These are phyloP conservation scores for Hylyphantes graminicola DNA, from an alignment of 1,140 invertebrate species.

Conservation along the genomic window DNA sequence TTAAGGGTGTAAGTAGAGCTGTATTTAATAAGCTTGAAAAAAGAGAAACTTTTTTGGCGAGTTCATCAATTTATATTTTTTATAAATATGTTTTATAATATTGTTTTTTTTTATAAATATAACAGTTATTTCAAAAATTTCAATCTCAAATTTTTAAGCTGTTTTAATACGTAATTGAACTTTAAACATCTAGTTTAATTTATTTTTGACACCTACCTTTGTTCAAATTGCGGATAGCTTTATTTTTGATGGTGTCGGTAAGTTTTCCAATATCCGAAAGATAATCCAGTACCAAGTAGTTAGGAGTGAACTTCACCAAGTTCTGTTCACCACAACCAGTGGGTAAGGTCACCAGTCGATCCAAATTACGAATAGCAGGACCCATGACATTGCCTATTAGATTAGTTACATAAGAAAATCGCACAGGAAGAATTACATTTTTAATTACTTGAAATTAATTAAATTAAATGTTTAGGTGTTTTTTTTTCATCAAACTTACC, in stretches of 20 bases:
- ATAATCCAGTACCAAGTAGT: constrained; percentile 78
- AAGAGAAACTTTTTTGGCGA: too few relatives aligned
- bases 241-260: constrained; percentile 69
- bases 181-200: too few relatives aligned
- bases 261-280: constrained; percentile 70
- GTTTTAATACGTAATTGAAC: too few relatives aligned
- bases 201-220: constrained; percentile 70
- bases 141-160: too few relatives aligned
- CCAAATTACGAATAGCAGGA: constrained; percentile 63
- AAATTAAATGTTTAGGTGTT: too few relatives aligned
- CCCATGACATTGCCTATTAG: constrained; percentile 72
- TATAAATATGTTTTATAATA: too few relatives aligned
- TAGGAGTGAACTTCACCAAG: constrained; percentile 82
- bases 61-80: too few relatives aligned
- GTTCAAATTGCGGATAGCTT: constrained; percentile 76
- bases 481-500: constrained; percentile 68
- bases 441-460: too few relatives aligned
- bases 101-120: too few relatives aligned
- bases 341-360: constrained; percentile 68
- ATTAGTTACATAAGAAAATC: neutral
- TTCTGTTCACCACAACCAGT: constrained; percentile 84
- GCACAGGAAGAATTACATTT: constrained; percentile 71
- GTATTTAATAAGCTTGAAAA: too few relatives aligned
- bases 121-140: too few relatives aligned
- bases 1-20: too few relatives aligned